phyloP scores from a whole-genome alignment of 2,113 vertebrate species.

The Planiliza haematocheilus region DNA sequence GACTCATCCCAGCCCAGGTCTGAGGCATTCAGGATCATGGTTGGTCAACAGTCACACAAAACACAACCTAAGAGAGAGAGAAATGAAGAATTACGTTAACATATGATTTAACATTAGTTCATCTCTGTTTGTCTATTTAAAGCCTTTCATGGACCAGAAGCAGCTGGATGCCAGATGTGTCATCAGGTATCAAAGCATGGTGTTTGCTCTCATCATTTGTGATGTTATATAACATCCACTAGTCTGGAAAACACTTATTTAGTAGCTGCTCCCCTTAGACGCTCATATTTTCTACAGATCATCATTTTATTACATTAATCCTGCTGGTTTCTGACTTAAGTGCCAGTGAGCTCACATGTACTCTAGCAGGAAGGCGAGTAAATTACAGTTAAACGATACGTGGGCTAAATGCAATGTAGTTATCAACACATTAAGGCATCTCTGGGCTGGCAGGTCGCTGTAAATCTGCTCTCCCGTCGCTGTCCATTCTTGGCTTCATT shows the following conservation, averaged over 20 bases:
- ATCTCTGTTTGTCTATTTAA: conserved; percentile 10
- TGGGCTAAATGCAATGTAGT: background rate
- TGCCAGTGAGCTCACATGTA: conserved; percentile 14
- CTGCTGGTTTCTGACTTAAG: background rate
- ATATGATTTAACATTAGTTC: conserved; percentile 22
- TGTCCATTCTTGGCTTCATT: background rate
- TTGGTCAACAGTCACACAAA: conserved; percentile 38
- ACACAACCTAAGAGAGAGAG: conserved; percentile 38
- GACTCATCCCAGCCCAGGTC: conserved; percentile 80
- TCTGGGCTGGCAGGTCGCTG: background rate
- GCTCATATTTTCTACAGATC: background rate
- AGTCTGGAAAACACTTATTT: too few species aligned
- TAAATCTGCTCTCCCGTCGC: background rate
- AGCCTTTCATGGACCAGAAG: conserved; percentile 4
- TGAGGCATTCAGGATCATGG: conserved; percentile 78
- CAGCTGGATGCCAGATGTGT: conserved; percentile 9
- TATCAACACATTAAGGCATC: background rate
- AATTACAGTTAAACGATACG: conserved; percentile 3
- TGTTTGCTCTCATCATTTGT: background rate
- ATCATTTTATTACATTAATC: background rate
- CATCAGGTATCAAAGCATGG: conserved; percentile 8
- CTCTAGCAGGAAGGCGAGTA: conserved; percentile 1
- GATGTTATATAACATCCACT: background rate
- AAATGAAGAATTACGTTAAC: background rate
- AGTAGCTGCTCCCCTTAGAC: background rate